Conservation (phyloP, 2,888 invertebrate species). For the Parnassius mnemosyne region DNA sequence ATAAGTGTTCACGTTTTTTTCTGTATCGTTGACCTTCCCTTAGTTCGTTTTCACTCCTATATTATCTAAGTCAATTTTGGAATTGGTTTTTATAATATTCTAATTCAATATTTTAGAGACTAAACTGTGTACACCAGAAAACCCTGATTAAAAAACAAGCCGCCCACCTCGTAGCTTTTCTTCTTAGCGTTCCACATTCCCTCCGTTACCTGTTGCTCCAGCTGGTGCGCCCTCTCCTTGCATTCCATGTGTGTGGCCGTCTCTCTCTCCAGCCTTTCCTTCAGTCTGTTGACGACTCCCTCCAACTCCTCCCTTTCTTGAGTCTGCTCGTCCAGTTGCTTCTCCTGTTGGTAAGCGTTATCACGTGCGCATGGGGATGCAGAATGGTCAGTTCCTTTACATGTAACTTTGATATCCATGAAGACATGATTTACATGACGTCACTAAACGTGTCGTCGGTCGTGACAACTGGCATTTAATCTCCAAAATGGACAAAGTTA, state of each 20-base stretch:
- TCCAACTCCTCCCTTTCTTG: slow-evolving; percentile 97
- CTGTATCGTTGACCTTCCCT: no score
- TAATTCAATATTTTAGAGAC: no score
- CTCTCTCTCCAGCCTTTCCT: slow-evolving; percentile 94
- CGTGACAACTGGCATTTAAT: neutral
- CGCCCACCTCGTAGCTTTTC: neutral
- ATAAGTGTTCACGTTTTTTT: no score
- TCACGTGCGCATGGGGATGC: slow-evolving; percentile 30
- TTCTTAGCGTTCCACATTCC: neutral
- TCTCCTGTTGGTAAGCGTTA: slow-evolving; percentile 81
- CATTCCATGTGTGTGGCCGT: slow-evolving; percentile 93
- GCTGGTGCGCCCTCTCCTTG: slow-evolving; percentile 85
- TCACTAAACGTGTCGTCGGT: neutral
- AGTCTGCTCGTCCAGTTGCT: slow-evolving; percentile 92
- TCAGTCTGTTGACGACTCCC: slow-evolving; percentile 88
- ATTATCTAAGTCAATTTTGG: no score
- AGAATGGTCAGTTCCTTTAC: slow-evolving; percentile 21
- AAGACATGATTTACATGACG: neutral
- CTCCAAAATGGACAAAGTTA: neutral
- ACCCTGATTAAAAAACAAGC: neutral
- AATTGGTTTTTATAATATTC: no score
- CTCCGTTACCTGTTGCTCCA: slow-evolving; percentile 77
- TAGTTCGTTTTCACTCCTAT: no score
- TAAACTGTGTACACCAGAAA: neutral
- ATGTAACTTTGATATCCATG: slow-evolving; percentile 5